These are phyloP conservation scores for Sylvietta virens DNA, from an alignment of 2,113 vertebrate genomes.

Conservation along the genomic window DNA sequence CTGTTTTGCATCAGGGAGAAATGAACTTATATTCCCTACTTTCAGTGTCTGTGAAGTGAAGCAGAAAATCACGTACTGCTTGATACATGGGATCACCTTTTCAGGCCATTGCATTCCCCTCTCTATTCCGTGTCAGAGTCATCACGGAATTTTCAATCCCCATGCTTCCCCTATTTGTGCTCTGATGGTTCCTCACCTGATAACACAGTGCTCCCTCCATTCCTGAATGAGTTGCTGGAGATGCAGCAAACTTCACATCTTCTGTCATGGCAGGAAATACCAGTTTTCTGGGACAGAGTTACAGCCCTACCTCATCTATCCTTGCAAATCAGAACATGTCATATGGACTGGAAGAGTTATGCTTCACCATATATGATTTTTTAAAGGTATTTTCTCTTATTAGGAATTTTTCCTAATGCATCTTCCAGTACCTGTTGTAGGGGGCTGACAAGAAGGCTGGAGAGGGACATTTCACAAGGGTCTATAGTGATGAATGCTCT, in stretches of 20 bases:
- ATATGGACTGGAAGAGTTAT: not conserved
- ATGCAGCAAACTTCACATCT: not conserved
- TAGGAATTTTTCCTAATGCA: not conserved
- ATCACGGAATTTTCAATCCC: not conserved
- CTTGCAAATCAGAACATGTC: not conserved
- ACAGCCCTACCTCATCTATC: accelerated
- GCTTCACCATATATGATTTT: accelerated
- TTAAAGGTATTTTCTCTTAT: not conserved
- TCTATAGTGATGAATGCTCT: not conserved
- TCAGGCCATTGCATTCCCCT: not conserved
- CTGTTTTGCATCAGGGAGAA: not conserved
- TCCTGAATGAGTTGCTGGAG: not conserved
- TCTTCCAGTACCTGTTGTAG: not conserved
- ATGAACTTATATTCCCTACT: not conserved
- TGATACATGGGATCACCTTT: not conserved
- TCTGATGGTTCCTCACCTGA: not conserved
- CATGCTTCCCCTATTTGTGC: not conserved
- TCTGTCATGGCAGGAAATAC: not conserved
- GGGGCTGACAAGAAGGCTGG: not conserved
- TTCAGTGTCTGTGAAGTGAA: not conserved
- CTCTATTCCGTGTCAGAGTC: not conserved
- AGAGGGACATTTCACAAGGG: not conserved
- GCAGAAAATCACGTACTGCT: not conserved
- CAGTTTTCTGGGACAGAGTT: not conserved
- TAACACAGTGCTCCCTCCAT: not conserved